Conservation (phyloP, 2,888 invertebrate species). For the Stenurella melanura region DNA sequence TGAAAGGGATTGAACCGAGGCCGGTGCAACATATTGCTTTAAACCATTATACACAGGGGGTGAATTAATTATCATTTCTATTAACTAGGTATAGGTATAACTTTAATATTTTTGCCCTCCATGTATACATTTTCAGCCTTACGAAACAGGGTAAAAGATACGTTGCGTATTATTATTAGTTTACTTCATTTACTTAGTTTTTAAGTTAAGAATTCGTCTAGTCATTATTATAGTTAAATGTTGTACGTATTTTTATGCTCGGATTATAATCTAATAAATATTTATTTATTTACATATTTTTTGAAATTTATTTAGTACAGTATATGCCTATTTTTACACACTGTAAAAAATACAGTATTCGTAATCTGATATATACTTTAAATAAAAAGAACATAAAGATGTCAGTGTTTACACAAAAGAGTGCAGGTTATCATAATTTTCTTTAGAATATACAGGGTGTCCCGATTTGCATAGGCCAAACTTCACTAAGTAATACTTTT, state of each 20-base stretch:
- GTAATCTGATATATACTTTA: no score
- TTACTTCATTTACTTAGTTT: neutral
- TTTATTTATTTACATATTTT: neutral
- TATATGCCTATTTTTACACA: no score
- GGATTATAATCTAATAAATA: neutral
- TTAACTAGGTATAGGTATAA: conserved; percentile 21
- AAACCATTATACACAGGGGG: neutral
- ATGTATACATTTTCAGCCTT: conserved; percentile 20
- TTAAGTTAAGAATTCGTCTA: neutral
- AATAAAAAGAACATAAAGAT: no score
- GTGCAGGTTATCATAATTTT: no score
- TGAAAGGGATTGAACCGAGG: neutral
- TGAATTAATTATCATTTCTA: conserved; percentile 1
- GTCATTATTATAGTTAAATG: neutral
- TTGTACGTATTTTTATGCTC: no score
- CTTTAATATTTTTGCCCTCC: neutral
- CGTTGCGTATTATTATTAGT: conserved; percentile 1
- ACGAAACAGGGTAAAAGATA: conserved; percentile 28
- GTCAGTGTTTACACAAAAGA: no score
- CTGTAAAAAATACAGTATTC: no score
- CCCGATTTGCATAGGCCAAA: no score
- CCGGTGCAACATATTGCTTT: conserved; percentile 18
- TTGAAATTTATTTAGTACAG: no score
- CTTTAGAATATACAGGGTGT: no score
- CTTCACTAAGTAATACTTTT: no score